A percentile compares a stretch with the other conserved stretches of the same genome.
Conservation (phyloP, 2,888 invertebrate genomes). For the Polyommatus icarus region DNA sequence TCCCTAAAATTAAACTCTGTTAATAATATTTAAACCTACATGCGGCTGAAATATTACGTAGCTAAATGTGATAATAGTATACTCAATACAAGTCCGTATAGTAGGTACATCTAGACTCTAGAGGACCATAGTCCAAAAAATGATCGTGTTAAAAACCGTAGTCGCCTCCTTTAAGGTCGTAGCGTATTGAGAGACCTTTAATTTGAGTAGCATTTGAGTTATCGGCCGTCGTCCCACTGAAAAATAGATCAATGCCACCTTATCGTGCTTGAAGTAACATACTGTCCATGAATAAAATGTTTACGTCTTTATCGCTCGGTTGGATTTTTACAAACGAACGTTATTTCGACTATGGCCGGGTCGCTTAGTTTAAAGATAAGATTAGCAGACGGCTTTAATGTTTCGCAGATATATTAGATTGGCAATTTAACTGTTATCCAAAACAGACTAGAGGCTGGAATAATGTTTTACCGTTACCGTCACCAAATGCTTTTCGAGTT, state of each 20-base stretch:
- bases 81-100: no score
- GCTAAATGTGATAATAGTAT: no score
- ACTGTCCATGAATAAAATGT: neutral
- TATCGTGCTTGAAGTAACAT: neutral
- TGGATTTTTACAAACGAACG: conserved; percentile 4
- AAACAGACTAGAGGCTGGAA: no score
- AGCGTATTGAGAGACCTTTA: neutral
- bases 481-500: no score
- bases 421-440: neutral
- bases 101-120: no score
- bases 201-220: neutral
- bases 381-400: neutral
- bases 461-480: neutral
- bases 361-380: neutral
- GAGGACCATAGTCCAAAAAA: no score
- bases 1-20: no score
- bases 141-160: no score
- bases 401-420: neutral
- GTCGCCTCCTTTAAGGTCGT: neutral
- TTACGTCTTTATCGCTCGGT: neutral
- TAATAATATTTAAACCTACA: no score
- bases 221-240: neutral
- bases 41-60: no score
- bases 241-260: neutral
- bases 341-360: neutral